phyloP scores from a whole-genome alignment of 1,140 invertebrate genomes.

The Zaprionus capensis region DNA sequence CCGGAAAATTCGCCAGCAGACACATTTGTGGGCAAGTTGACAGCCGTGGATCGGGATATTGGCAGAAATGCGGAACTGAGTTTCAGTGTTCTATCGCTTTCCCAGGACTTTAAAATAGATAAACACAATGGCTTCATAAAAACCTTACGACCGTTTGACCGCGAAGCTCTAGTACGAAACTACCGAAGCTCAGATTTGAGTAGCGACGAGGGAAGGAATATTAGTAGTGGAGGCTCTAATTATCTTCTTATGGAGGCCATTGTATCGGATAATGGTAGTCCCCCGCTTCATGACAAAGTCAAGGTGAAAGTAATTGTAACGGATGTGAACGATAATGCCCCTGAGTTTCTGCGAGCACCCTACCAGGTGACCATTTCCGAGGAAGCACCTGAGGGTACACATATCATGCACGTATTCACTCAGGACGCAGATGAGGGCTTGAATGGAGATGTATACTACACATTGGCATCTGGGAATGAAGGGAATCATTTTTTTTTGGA shows the following conservation, averaged over 20 bases:
- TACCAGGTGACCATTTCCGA: conserved; percentile 95
- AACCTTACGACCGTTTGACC: conserved; percentile 93
- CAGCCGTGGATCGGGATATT: conserved; percentile 95
- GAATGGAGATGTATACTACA: conserved; percentile 96
- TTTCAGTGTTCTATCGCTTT: conserved; percentile 91
- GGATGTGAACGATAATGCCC: conserved; percentile 97
- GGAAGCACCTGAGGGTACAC: conserved; percentile 90
- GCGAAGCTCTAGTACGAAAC: conserved; percentile 90
- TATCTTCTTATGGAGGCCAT: conserved; percentile 92
- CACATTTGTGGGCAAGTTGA: conserved; percentile 95
- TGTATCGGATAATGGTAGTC: conserved; percentile 94
- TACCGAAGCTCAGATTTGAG: conserved; percentile 21
- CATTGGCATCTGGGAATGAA: conserved; percentile 91
- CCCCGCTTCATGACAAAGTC: conserved; percentile 92
- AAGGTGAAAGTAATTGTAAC: conserved; percentile 94
- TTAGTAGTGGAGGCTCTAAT: conserved; percentile 84
- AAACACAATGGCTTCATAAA: conserved; percentile 96
- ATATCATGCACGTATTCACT: conserved; percentile 93
- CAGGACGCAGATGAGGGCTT: conserved; percentile 94
- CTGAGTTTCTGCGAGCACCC: conserved; percentile 92
- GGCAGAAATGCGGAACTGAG: conserved; percentile 96
- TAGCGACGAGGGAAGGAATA: conserved; percentile 69
- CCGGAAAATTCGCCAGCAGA: conserved; percentile 95
- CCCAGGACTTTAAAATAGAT: conserved; percentile 94
- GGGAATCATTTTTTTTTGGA: conserved; percentile 93